phyloP scores from a whole-genome alignment of 2,888 invertebrate species.

The Seira sanloemensis region DNA sequence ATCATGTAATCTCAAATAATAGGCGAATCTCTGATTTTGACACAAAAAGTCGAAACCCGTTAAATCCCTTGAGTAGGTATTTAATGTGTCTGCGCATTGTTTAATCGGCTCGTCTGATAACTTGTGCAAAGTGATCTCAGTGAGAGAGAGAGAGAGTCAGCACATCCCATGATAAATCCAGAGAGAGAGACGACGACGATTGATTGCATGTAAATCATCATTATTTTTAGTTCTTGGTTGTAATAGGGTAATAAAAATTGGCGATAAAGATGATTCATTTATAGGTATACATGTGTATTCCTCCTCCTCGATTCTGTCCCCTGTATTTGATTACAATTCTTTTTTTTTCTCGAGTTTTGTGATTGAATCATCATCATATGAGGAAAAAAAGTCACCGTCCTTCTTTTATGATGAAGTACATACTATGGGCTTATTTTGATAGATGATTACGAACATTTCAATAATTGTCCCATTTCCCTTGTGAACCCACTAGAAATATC shows the following conservation, averaged over 20 bases:
- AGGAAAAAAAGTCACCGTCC: too few species aligned
- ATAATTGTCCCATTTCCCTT: background rate
- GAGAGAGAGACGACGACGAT: background rate
- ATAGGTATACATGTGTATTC: too few species aligned
- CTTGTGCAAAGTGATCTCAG: too few species aligned
- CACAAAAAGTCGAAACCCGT: too few species aligned
- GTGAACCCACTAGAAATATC: background rate
- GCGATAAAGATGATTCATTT: background rate
- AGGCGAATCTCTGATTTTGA: background rate
- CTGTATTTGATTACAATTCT: too few species aligned
- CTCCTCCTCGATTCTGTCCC: too few species aligned
- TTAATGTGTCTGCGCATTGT: too few species aligned
- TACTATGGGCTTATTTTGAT: background rate
- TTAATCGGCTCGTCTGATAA: too few species aligned
- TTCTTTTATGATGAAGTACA: background rate
- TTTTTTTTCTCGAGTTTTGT: background rate
- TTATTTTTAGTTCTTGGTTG: background rate
- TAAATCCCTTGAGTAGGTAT: too few species aligned
- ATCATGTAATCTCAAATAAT: too few species aligned
- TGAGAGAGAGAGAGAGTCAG: too few species aligned
- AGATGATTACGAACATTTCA: background rate
- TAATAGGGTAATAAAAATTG: slow-evolving; percentile 4
- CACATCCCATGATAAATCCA: background rate
- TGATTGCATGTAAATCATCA: background rate
- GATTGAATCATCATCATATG: background rate